A percentile compares a stretch with the other conserved stretches of the same genome.
These are phyloP conservation scores for Cisticola juncidis DNA, from an alignment of 2,113 vertebrate genomes.

Conservation along the genomic window DNA sequence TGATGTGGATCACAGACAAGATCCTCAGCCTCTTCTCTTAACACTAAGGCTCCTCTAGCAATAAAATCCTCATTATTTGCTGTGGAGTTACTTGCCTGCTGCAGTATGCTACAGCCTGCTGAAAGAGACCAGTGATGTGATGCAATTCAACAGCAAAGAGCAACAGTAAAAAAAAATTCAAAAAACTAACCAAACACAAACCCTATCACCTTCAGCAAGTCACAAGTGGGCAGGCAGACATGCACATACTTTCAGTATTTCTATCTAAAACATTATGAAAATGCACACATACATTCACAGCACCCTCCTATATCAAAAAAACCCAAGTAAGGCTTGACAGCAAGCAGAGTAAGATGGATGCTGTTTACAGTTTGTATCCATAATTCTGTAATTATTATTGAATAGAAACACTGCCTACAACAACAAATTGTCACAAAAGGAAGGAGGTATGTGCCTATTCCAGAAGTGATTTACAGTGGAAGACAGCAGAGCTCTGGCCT, in stretches of 20 bases:
- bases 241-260: neutral
- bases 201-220: neutral
- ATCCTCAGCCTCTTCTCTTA: neutral
- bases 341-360: neutral
- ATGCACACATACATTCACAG: neutral
- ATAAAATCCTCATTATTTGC: neutral
- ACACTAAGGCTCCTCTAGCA: neutral
- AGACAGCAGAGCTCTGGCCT: neutral
- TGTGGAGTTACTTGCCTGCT: neutral
- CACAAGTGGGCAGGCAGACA: neutral
- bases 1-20: neutral
- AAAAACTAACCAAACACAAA: neutral
- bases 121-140: neutral
- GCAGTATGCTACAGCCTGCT: neutral
- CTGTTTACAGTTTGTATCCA: neutral
- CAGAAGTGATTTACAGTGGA: neutral
- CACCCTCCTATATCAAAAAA: neutral
- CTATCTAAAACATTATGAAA: neutral
- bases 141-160: neutral
- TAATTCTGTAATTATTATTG: neutral
- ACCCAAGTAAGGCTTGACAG: neutral
- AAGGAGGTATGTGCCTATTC: neutral
- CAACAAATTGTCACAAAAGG: neutral
- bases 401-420: neutral
- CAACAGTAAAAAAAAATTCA: fast-evolving